Evolutionary conservation across 2,797 vertebrate genomes (phyloP), one percentile per base, ranked within the genome.

Genomic region (Oryzias dopingdopingensis): DNA sequence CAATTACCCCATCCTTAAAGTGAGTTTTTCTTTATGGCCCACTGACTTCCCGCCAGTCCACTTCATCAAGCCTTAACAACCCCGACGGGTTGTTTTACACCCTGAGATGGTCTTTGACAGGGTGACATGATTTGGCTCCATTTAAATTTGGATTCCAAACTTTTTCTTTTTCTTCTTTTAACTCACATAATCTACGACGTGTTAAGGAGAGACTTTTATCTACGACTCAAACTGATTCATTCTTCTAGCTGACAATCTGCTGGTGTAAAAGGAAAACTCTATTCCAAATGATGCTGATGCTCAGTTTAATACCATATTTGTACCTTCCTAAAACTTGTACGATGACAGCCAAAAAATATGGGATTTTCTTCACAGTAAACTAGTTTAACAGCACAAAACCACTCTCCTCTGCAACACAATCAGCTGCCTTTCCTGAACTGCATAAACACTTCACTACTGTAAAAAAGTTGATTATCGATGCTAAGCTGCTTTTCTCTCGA

Each of bases 1-100:
- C 88, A 88, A 88, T 89, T 87, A 46, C 45, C 40, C 70, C 70
- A 76, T 82, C 70, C 70, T 65, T 72, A 84, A 77, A 84, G 77
- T 74, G 57, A 74, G 47, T 62, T 77, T 76, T 56, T 79, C 67
- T 67, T 83, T 76, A 80, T 42, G 10, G 70, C 54, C 26, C 62
- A 52, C 52, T 73, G 76, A 66, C 47, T 69, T 57, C 51, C 52
- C 66, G 18, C 20, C 42, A 4, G 45, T 70, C 60, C 55, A 68
- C 67, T 65, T 64, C 54, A 57, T 26, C 52, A 22, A 26, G 51
- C 62, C 69, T 42, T 32, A 59, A 51, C 49, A 14, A 42, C 65
- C 45, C 49, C 61, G 46, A 66, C 67, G 62, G 74, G 54, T 22
- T 47, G 51, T 29, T 46, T 61, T 77, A 44, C 47, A 69, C 37